Percentiles rank a stretch among this genome's conserved stretches.
Conservation (phyloP, 92 coral and sea anemone genomes). For the Desmophyllum pertusum region DNA sequence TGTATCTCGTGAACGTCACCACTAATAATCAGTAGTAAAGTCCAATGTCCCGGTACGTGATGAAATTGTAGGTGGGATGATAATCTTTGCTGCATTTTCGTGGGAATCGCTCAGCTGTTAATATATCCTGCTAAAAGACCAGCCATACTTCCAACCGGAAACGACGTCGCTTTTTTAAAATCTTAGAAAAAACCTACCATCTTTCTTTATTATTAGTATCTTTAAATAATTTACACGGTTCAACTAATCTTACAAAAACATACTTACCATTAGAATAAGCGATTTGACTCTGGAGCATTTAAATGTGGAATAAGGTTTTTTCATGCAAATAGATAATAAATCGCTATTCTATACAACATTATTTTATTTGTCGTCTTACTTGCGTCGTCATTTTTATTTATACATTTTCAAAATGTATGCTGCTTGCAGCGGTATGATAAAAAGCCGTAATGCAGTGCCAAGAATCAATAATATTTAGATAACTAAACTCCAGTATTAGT, state of each 20-base stretch:
- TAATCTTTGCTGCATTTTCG: neutral
- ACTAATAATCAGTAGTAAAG: neutral
- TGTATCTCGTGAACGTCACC: neutral
- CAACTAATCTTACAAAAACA: neutral
- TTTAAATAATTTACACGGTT: slow-evolving; percentile 5
- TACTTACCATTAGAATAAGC: neutral
- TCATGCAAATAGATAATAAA: neutral
- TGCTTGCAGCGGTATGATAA: neutral
- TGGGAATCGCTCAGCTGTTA: slow-evolving; percentile 26
- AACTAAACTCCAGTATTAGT: neutral
- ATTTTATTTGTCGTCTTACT: too few relatives aligned
- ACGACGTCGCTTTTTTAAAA: neutral
- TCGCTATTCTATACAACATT: neutral
- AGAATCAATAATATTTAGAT: neutral
- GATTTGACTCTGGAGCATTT: neutral
- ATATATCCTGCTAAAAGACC: neutral
- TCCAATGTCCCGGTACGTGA: neutral
- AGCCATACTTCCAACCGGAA: neutral
- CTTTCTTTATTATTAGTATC: too few relatives aligned
- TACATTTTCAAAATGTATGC: neutral
- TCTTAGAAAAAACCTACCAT: too few relatives aligned
- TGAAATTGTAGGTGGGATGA: neutral
- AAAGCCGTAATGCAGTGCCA: neutral
- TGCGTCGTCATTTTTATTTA: too few relatives aligned
- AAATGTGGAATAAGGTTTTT: neutral